A percentile compares a stretch with the other conserved stretches of the same genome.
Conservation (phyloP, 2,888 invertebrate species). For the Antheraea yamamai region DNA sequence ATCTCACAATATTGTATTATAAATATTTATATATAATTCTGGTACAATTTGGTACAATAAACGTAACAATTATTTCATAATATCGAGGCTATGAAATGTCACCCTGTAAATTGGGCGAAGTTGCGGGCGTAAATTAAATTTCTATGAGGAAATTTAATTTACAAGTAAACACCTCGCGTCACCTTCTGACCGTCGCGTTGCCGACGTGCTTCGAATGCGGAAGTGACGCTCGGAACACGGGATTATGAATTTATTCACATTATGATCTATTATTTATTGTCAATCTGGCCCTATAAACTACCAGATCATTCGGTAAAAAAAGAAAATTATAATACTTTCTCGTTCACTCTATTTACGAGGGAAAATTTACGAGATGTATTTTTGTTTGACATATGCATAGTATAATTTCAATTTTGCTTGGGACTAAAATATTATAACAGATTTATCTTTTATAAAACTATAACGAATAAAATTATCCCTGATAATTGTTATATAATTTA, state of each 20-base stretch:
- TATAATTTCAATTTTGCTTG: too few species aligned
- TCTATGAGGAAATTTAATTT: conserved; percentile 43
- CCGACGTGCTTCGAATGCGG: conserved; percentile 38
- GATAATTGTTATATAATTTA: too few species aligned
- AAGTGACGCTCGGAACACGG: conserved; percentile 25
- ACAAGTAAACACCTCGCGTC: conserved; percentile 38
- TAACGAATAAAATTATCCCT: too few species aligned
- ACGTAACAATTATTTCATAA: neutral
- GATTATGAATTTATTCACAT: conserved; percentile 27
- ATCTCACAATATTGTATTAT: neutral
- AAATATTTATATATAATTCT: neutral
- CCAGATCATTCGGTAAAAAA: neutral
- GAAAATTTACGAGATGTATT: too few species aligned
- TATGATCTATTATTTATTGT: conserved; percentile 27
- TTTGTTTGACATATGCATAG: too few species aligned
- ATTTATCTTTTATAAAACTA: too few species aligned
- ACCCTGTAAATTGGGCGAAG: conserved; percentile 28
- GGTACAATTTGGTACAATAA: too few species aligned
- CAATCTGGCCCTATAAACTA: conserved; percentile 10
- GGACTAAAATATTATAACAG: too few species aligned
- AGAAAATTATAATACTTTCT: neutral
- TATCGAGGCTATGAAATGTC: conserved; percentile 16
- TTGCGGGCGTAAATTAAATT: conserved; percentile 46
- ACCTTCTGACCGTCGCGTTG: conserved; percentile 24
- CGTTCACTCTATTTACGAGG: neutral